Evolutionary conservation across 2,888 invertebrate species (phyloP).

Genomic region (Gastracanthus pulcherrimus): DNA sequence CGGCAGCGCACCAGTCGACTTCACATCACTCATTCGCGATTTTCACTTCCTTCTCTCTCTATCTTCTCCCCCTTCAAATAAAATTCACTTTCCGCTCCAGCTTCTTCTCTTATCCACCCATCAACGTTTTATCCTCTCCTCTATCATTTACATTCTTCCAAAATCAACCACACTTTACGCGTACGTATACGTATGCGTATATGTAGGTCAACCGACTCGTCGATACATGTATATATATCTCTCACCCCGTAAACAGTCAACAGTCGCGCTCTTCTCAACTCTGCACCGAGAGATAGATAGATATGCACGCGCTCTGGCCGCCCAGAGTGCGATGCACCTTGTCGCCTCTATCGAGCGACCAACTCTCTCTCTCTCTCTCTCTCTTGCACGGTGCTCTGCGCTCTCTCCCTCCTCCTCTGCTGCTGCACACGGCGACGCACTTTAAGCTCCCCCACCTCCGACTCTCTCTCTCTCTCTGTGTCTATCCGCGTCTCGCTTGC

Average conservation of each 20-base stretch:
- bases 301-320: no score
- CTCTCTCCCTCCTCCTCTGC: conserved; percentile 9
- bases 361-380: conserved; percentile 22
- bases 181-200: neutral
- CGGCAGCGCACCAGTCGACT: neutral
- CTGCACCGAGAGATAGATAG: no score
- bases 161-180: neutral
- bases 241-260: neutral
- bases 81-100: no score
- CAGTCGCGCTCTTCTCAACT: conserved; percentile 8
- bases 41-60: conserved; percentile 3
- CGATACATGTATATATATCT: no score
- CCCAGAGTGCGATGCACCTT: conserved; percentile 53
- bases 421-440: conserved; percentile 42
- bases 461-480: neutral
- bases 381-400: conserved; percentile 13
- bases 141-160: no score
- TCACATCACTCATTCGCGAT: conserved; percentile 44
- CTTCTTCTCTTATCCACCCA: no score
- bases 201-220: neutral
- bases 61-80: neutral
- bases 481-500: neutral
- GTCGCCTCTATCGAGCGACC: conserved; percentile 52
- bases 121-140: no score
- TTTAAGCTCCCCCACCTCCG: conserved; percentile 32